Base-by-base conservation (phyloP, 2,113 vertebrate genomes). In the Ceratotherium simum region DNA sequence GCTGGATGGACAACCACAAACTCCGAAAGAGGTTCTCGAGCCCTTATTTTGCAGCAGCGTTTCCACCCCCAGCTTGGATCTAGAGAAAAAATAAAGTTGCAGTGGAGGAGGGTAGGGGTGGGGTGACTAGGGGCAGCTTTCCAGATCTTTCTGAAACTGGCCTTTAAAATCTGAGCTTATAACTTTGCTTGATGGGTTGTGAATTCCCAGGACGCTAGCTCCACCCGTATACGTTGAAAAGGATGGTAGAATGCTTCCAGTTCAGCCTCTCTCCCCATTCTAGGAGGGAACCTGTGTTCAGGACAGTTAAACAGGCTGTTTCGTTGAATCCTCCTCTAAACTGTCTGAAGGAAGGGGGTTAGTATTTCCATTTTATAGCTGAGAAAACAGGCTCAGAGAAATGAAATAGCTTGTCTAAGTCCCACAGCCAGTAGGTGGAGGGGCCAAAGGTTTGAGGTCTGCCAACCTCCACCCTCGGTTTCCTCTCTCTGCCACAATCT, bases 101-200 rank as follows among this genome's bases (percentile, higher is more conserved):
- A 12, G 23, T 46, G 31, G 46, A 60, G 33, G 48, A 64, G 27
- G 5, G 29, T 6, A 54, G 48, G 70, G 33, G 16, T 13, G 14
- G 64, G 48, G 27, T n/a, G 51, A 11, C 8, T 1, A 31, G 7
- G 48, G 67, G 58, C 75, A 39, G 31, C 60, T 78, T 75, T 78
- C 82, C 86, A 96, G 75, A 92, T 75, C 91, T 75, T 96, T 96
- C 94, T 83, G 89, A 91, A 75, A 88, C 72, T 54, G 48, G 62
- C 78, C 90, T 92, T 93, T 95, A 62, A 89, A 81, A 82, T 84
- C 25, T 10, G 84, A 90, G 54, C 25, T 60, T 85, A 48, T 14
- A 90, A 56, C 92, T 75, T 65, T 80, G 39, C 64, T 82, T 10
- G 33, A 11, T 81, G 67, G 54, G 82, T 46, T 83, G 56, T 90